Evolutionary conservation across 2,888 invertebrate species (phyloP).

Genomic region (Melanostoma mellinum): DNA sequence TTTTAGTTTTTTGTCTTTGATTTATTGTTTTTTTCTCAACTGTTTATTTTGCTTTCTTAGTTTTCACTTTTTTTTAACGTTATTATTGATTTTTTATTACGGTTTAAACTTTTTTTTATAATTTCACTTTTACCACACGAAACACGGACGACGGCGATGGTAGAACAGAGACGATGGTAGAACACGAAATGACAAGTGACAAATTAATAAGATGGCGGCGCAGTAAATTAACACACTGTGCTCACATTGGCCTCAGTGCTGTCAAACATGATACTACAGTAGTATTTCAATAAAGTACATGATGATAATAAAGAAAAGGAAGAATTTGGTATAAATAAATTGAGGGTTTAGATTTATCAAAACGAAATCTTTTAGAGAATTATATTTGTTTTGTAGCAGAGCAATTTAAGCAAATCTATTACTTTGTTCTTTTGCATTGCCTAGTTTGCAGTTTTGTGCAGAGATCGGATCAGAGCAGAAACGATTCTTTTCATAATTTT

Average conservation of each 20-base stretch:
- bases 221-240: too few species aligned
- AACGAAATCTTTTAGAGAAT: constrained; percentile 5
- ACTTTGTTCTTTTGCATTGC: neutral
- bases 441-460: constrained; percentile 1
- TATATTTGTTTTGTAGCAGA: constrained; percentile 2
- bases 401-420: neutral
- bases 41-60: too few species aligned
- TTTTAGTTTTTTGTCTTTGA: neutral
- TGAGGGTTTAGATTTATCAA: constrained; percentile 3
- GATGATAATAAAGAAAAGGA: constrained; percentile 1
- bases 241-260: neutral
- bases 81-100: neutral
- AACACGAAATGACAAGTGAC: too few species aligned
- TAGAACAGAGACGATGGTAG: too few species aligned
- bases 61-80: too few species aligned
- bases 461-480: neutral
- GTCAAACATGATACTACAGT: constrained; percentile 8
- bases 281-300: neutral
- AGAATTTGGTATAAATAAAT: constrained; percentile 8
- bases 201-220: too few species aligned
- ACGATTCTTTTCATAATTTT: constrained; percentile 10
- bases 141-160: too few species aligned
- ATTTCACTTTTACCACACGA: neutral
- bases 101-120: neutral
- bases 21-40: neutral